phyloP scores from a whole-genome alignment of 2,113 vertebrate species.

The Actinemys pallida region DNA sequence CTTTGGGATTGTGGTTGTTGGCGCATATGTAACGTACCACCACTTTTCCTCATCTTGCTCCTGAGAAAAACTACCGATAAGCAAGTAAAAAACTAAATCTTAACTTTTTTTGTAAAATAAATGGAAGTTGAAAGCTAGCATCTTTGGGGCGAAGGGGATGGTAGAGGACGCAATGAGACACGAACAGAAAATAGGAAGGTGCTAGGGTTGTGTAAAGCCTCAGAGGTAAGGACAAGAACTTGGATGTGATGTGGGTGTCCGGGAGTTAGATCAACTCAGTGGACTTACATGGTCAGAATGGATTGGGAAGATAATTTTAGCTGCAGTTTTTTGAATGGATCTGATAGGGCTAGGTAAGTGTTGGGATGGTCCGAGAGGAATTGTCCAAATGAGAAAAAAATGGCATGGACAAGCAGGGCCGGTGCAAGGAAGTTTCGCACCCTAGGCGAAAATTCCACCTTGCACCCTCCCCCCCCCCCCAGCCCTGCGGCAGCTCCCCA shows the following conservation, averaged over 20 bases:
- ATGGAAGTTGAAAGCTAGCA: neutral
- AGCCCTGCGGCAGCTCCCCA: no score
- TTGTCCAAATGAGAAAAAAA: neutral
- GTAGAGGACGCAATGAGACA: neutral
- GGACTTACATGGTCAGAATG: neutral
- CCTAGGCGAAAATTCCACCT: no score
- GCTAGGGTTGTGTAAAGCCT: neutral
- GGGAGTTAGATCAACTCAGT: neutral
- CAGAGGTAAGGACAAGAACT: neutral
- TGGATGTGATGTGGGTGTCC: neutral
- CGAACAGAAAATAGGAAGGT: neutral
- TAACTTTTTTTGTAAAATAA: neutral
- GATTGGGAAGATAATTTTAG: neutral
- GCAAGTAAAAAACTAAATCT: rapidly evolving
- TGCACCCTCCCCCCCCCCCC: no score
- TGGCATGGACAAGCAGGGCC: no score
- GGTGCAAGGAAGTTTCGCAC: no score
- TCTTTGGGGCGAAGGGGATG: neutral
- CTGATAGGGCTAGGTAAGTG: rapidly evolving
- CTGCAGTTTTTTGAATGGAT: neutral
- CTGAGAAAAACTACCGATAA: neutral
- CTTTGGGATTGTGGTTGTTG: neutral
- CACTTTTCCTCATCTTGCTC: neutral
- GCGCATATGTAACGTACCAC: neutral
- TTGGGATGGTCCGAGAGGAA: neutral